Evolutionary conservation across 37 sponge, comb jelly and placozoan genomes (phyloP), one percentile per base, ranked within the genome.

Genomic region (Crambe crambe): DNA sequence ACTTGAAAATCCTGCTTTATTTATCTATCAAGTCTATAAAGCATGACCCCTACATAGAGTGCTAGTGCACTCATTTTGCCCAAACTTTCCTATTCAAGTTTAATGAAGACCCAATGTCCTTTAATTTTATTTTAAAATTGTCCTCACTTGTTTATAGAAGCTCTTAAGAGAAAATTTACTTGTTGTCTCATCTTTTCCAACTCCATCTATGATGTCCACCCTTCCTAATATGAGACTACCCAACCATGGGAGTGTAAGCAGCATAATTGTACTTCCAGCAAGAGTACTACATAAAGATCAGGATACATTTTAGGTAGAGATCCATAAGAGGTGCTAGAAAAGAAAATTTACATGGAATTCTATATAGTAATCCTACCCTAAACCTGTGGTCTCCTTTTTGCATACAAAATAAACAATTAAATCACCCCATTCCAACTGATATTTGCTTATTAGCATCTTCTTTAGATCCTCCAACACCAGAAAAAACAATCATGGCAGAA

Each of bases 191-290:
- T 92, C 91, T 27, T 64, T 79, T 1, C 91, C 93, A 15, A 87
- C 75, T 5, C 78, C 74, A 44, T 83, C 65, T n/a, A 92, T 80
- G 32, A 96, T 84, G 86, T 96, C 97, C 65, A 88, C 89, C 1
- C 97, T 76, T 42, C 91, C 97, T 29, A 96, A 79, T 12, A 93
- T 81, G 25, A 96, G 75, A 32, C 91, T 76, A 15, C 88, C 97
- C 54, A 90, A n/a, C 97, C 97, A 96, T 0, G 97, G 89, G 0
- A 96, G 70, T 25, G 97, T 93, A 31, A 96, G 84, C 54, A 96
- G 77, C 93, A 96, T 90, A 72, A 96, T 96, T 29, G 97, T 96
- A 56, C 97, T 96, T 21, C 97, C 97, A 84, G 97, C 97, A 44
- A 96, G 86, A 32, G 97, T 93, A 0, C 95, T 94, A 27, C 61